These are phyloP conservation scores for Meiosimyza platycephala DNA, from an alignment of 2,888 invertebrate species.

Conservation along the genomic window DNA sequence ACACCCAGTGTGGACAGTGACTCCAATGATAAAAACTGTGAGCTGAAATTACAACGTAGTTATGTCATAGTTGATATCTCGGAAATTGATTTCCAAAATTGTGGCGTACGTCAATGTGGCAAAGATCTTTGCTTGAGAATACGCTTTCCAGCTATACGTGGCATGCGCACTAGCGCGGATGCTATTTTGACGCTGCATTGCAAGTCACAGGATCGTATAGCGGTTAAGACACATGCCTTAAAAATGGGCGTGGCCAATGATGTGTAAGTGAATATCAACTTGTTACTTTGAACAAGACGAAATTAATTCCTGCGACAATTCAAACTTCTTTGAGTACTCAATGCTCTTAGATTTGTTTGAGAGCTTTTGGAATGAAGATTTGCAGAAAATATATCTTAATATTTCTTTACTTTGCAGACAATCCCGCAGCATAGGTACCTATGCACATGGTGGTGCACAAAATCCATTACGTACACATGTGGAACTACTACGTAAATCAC, in stretches of 20 bases:
- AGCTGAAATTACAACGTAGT: slow-evolving; percentile 59
- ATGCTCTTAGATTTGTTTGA: too few species aligned
- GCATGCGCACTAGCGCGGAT: slow-evolving; percentile 70
- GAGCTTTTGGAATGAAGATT: too few species aligned
- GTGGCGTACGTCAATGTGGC: slow-evolving; percentile 70
- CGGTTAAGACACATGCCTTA: slow-evolving; percentile 68
- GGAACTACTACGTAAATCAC: slow-evolving; percentile 68
- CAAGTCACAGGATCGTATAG: slow-evolving; percentile 70
- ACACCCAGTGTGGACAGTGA: slow-evolving; percentile 66
- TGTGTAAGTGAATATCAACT: slow-evolving; percentile 57
- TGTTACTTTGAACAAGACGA: too few species aligned
- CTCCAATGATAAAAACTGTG: slow-evolving; percentile 56
- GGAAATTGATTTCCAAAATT: slow-evolving; percentile 68
- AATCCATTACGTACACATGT: slow-evolving; percentile 70
- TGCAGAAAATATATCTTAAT: too few species aligned
- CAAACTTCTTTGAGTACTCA: too few species aligned
- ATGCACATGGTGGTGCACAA: slow-evolving; percentile 71
- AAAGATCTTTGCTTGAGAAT: slow-evolving; percentile 70
- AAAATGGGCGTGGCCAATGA: slow-evolving; percentile 67
- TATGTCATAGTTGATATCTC: slow-evolving; percentile 66
- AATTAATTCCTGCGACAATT: too few species aligned
- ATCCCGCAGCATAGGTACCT: slow-evolving; percentile 61
- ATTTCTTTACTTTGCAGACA: slow-evolving; percentile 51
- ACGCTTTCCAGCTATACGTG: slow-evolving; percentile 70
- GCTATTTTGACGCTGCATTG: slow-evolving; percentile 70